phyloP scores from a whole-genome alignment of 2,888 invertebrate genomes.

The Tachina fera region DNA sequence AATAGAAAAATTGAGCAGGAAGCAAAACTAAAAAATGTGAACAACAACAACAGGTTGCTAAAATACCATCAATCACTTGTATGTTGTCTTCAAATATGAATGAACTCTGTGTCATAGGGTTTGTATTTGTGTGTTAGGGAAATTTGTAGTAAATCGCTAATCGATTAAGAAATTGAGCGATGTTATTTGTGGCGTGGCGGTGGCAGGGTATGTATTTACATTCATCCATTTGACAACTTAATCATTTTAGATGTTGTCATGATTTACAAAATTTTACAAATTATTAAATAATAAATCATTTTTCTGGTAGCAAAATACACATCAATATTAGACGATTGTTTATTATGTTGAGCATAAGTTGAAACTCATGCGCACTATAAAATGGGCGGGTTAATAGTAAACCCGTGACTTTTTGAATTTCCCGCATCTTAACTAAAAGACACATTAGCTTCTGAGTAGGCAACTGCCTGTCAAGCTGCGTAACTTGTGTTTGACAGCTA shows the following conservation, averaged over 20 bases:
- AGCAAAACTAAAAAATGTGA: not conserved
- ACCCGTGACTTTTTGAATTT: too few relatives aligned
- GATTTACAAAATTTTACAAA: slow-evolving; percentile 48
- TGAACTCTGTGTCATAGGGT: not conserved
- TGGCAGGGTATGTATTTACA: not conserved
- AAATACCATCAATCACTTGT: slow-evolving; percentile 51
- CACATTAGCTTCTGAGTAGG: too few relatives aligned
- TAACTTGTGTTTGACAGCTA: too few relatives aligned
- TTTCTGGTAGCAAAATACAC: not conserved
- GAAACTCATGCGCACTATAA: too few relatives aligned
- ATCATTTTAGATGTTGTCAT: slow-evolving; percentile 54
- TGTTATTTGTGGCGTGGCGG: slow-evolving; percentile 1
- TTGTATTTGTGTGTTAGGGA: not conserved
- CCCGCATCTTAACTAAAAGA: too few relatives aligned
- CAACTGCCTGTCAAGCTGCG: too few relatives aligned
- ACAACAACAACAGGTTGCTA: slow-evolving; percentile 56
- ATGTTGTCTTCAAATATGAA: slow-evolving; percentile 8
- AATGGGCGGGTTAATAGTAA: too few relatives aligned
- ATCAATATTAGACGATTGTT: not conserved
- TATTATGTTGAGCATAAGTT: not conserved
- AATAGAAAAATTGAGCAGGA: not conserved
- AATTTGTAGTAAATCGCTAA: slow-evolving; percentile 38
- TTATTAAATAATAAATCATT: slow-evolving; percentile 38
- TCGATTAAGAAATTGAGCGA: slow-evolving; percentile 31
- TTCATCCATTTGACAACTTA: slow-evolving; percentile 40